A percentile compares a stretch with the other conserved stretches of the same genome.
These are phyloP conservation scores for Tupaia tana DNA, from an alignment of 2,113 vertebrate species.

Conservation along the genomic window DNA sequence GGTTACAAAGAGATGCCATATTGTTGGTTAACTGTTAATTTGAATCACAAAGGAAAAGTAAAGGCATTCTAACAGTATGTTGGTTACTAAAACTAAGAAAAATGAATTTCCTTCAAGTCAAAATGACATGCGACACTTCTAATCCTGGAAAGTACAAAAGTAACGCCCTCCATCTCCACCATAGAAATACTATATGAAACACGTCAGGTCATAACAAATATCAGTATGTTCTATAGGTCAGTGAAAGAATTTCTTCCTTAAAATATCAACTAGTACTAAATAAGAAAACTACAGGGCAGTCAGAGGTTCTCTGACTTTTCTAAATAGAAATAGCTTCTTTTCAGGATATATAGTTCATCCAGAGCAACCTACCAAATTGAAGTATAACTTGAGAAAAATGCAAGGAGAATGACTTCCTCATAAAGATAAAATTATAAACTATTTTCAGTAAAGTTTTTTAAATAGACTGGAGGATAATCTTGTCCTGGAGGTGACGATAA, in stretches of 20 bases:
- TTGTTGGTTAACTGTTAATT: background rate
- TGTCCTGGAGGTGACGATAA: background rate
- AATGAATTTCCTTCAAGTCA: background rate
- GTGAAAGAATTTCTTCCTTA: background rate
- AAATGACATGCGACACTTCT: background rate
- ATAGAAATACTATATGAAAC: background rate
- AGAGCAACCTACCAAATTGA: background rate
- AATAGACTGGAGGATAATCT: background rate
- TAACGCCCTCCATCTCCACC: background rate
- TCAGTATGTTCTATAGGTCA: background rate
- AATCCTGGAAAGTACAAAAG: background rate
- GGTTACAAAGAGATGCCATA: background rate
- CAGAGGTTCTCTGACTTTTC: background rate
- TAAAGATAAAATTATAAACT: background rate
- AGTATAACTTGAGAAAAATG: conserved; percentile 1
- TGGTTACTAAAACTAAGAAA: background rate
- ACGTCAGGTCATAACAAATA: background rate
- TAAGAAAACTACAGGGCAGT: background rate
- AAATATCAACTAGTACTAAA: background rate
- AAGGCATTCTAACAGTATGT: background rate
- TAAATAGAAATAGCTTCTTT: background rate
- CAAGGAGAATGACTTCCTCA: background rate
- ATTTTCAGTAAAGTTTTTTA: conserved; percentile 37
- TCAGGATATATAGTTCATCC: background rate
- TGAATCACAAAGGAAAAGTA: background rate